These are phyloP conservation scores for Gryllus longicercus DNA, from an alignment of 2,888 invertebrate genomes.

Conservation along the genomic window DNA sequence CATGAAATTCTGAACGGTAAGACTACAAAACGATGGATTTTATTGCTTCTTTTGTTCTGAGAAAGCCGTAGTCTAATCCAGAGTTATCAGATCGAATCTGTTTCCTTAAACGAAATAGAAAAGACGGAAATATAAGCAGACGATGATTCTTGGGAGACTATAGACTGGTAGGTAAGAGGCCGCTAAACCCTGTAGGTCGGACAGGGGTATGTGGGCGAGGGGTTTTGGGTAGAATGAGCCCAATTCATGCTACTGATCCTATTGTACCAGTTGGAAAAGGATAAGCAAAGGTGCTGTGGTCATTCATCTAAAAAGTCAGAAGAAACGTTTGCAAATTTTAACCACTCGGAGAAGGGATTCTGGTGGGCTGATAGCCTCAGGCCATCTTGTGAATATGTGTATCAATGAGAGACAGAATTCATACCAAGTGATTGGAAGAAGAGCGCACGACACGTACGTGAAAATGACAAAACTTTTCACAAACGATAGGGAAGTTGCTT, in stretches of 20 bases:
- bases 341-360: conserved; percentile 84
- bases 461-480: too few species aligned
- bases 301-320: conserved; percentile 46
- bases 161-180: conserved; percentile 54
- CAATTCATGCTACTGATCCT: conserved; percentile 97
- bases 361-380: conserved; percentile 46
- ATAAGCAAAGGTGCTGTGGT: conserved; percentile 43
- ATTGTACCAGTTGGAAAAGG: conserved; percentile 89
- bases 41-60: conserved; percentile 63
- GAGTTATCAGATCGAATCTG: conserved; percentile 58
- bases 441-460: too few species aligned
- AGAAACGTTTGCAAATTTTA: conserved; percentile 84
- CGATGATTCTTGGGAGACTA: conserved; percentile 69
- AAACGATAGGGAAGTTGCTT: too few species aligned
- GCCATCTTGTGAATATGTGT: too few species aligned
- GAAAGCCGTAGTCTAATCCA: conserved; percentile 84
- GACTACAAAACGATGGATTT: conserved; percentile 73
- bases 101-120: conserved; percentile 70
- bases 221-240: conserved; percentile 89
- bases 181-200: conserved; percentile 84
- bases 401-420: too few species aligned
- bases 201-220: conserved; percentile 89
- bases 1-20: conserved; percentile 64
- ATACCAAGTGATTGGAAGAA: too few species aligned
- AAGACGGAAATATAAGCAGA: conserved; percentile 76